Evolutionary conservation across 2,888 invertebrate genomes (phyloP).

Genomic region (Euzophera pinguis): DNA sequence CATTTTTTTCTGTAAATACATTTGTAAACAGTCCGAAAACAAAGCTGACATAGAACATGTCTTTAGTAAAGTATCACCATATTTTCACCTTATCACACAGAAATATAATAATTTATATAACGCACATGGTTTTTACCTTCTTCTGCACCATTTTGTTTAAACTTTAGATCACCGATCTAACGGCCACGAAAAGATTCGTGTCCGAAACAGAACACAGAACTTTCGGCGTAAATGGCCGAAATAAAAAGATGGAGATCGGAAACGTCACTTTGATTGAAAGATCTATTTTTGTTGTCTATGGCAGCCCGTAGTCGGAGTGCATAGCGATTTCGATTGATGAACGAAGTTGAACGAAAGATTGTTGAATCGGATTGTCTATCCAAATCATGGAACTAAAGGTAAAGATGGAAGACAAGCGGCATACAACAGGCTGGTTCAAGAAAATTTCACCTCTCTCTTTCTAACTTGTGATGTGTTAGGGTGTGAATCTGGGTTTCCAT

Average conservation of each 20-base stretch:
- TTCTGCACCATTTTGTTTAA: slow-evolving; percentile 78
- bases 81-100: slow-evolving; percentile 33
- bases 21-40: slow-evolving; percentile 36
- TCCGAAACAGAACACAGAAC: slow-evolving; percentile 67
- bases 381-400: too few species aligned
- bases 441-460: too few species aligned
- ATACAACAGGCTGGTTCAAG: too few species aligned
- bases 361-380: too few species aligned
- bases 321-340: too few species aligned
- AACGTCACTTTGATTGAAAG: slow-evolving; percentile 16
- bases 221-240: slow-evolving; percentile 78
- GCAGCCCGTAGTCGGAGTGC: too few species aligned
- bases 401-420: too few species aligned
- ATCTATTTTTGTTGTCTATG: neutral
- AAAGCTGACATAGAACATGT: slow-evolving; percentile 40
- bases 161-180: slow-evolving; percentile 67
- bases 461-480: too few species aligned
- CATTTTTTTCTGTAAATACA: slow-evolving; percentile 23
- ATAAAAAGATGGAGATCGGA: slow-evolving; percentile 49
- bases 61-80: slow-evolving; percentile 26
- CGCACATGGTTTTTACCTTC: slow-evolving; percentile 78
- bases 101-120: slow-evolving; percentile 62
- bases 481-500: too few species aligned
- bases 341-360: too few species aligned
- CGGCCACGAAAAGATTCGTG: slow-evolving; percentile 76